Evolutionary conservation across 2,797 vertebrate species (phyloP), one percentile per base, ranked within the genome.

Genomic region (Protosalanx chinensis): DNA sequence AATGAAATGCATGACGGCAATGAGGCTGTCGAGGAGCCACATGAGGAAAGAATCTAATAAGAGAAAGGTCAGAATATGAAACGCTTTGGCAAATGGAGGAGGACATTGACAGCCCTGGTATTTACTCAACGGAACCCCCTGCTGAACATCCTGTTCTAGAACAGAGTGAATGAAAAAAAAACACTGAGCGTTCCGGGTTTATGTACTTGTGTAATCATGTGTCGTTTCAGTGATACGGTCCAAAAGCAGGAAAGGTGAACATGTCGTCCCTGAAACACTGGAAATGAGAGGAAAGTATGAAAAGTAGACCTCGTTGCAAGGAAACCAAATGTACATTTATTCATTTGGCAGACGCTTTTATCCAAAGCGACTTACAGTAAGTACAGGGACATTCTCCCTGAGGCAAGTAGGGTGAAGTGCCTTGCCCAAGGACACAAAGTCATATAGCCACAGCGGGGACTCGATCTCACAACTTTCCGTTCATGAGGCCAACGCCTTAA

Each of bases 21-120:
- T 59, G 58, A 59, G 29, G 33, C n/a, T 18, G 20, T 12, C 10
- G 23, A 23, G 35, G 23, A 27, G 23, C 57, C 57, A 30, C 68
- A 69, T 59, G 53, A 69, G 56, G 30, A n/a, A 59, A 20, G 57
- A 61, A 70, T 70, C 68, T 70, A 70, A 70, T 70, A 70, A 60
- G 57, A 70, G 57, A 70, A 70, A 70, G 68, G 68, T 70, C 68
- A 70, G 46, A 30, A 46, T 70, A 46, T 70, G 58, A 70, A 41
- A 70, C 58, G 57, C 35, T 69, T 60, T 70, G 59, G 68, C 20
- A 61, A 60, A 49, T 60, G 68, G 68, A 70, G 35, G 33, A 70
- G 58, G 33, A 60, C 35, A 70, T 60, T 70, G 68, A 61, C 57
- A 60, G 68, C 35, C 5, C 35, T 70, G 68, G 23, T 70, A 29